These are phyloP conservation scores for Xyliphius kryptos DNA, from an alignment of 2,113 vertebrate species.

Conservation along the genomic window DNA sequence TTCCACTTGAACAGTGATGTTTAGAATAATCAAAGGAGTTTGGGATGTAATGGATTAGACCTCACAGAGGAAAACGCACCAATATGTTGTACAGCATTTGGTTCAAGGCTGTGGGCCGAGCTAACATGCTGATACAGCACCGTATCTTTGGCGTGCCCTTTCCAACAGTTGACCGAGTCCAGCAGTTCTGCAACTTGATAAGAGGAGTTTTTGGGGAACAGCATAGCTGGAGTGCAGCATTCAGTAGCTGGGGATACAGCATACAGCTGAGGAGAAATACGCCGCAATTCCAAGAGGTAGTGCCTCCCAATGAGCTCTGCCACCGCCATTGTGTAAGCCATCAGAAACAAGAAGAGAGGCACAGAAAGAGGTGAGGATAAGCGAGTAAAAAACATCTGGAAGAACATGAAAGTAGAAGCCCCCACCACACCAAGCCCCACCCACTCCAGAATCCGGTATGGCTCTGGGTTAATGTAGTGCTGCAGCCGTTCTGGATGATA, in stretches of 20 bases:
- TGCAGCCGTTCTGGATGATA: conserved; percentile 93
- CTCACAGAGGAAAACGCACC: conserved; percentile 85
- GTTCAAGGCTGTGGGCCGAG: conserved; percentile 79
- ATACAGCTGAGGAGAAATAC: conserved; percentile 78
- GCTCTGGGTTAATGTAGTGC: conserved; percentile 87
- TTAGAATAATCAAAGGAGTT: conserved; percentile 62
- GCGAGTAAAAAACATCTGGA: conserved; percentile 33
- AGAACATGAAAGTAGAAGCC: conserved; percentile 59
- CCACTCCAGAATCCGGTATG: conserved; percentile 89
- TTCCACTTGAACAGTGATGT: too few species aligned
- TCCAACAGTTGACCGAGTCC: conserved; percentile 64
- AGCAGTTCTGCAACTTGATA: conserved; percentile 68
- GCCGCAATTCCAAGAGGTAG: conserved; percentile 81
- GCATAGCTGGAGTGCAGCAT: conserved; percentile 93
- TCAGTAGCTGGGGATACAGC: conserved; percentile 78
- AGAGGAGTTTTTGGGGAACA: conserved; percentile 77
- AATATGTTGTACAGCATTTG: conserved; percentile 84
- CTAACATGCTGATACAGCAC: conserved; percentile 72
- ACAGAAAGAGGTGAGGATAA: conserved; percentile 29
- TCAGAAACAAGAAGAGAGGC: conserved; percentile 60
- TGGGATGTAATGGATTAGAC: conserved; percentile 60
- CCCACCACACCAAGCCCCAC: conserved; percentile 76
- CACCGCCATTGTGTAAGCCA: conserved; percentile 75
- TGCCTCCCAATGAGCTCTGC: conserved; percentile 81
- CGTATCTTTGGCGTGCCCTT: conserved; percentile 85